Evolutionary conservation across 2,113 vertebrate genomes (phyloP).

Genomic region (Cryptomyrus ogoouensis): DNA sequence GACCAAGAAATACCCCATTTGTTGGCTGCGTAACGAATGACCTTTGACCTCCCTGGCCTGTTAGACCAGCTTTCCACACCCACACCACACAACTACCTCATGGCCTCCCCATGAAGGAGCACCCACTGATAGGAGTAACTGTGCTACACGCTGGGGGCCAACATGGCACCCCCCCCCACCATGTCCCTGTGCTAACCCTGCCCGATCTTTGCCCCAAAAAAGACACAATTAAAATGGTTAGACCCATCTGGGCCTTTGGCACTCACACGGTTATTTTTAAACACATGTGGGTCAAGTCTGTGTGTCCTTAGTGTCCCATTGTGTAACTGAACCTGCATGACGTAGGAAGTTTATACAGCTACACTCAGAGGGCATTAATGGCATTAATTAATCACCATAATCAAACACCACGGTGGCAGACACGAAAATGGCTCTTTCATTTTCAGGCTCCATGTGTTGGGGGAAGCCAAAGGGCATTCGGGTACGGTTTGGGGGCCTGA

Average conservation of each 20-base stretch:
- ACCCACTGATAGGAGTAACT: background rate
- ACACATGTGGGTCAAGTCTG: background rate
- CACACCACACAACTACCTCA: background rate
- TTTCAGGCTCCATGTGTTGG: background rate
- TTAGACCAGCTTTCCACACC: background rate
- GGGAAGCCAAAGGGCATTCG: background rate
- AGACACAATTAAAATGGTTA: background rate
- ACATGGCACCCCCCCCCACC: background rate
- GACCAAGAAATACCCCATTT: background rate
- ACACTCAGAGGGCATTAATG: background rate
- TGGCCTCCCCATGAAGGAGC: background rate
- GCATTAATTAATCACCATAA: background rate
- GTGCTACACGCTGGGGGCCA: background rate
- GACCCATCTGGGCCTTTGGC: background rate
- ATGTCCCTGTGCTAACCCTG: background rate
- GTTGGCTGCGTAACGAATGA: background rate
- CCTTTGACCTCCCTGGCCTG: background rate
- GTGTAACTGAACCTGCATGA: background rate
- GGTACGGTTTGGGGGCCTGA: background rate
- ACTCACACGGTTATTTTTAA: background rate
- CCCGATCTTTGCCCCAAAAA: background rate
- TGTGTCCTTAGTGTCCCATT: background rate
- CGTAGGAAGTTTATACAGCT: background rate
- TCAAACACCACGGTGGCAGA: background rate
- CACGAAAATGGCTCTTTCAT: background rate